These are phyloP conservation scores for Vulpes vulpes DNA, from an alignment of 2,113 vertebrate species.

Conservation along the genomic window DNA sequence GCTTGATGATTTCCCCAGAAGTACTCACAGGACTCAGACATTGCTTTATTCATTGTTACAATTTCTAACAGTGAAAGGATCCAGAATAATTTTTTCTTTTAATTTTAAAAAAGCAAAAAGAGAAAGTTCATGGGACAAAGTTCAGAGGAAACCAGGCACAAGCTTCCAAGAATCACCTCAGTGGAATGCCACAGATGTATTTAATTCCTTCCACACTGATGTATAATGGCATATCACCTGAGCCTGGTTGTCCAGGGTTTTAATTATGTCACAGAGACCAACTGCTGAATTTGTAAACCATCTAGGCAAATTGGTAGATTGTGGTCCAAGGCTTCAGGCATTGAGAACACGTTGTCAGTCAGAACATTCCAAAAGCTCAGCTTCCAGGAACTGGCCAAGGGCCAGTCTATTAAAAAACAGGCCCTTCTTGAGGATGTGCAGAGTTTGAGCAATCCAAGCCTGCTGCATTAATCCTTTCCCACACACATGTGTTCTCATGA, in stretches of 20 bases:
- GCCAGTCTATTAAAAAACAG: neutral
- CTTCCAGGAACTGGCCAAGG: neutral
- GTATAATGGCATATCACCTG: too few species aligned
- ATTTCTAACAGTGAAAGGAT: neutral
- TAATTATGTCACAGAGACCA: neutral
- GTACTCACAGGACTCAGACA: neutral
- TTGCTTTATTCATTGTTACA: neutral
- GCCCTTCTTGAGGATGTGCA: neutral
- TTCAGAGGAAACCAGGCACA: neutral
- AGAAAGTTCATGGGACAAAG: neutral
- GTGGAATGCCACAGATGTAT: neutral
- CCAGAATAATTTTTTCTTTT: neutral
- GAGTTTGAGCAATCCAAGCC: too few species aligned
- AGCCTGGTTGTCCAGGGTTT: neutral
- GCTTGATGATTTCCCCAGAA: neutral
- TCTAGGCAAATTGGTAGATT: neutral
- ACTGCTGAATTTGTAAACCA: neutral
- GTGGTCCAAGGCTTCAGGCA: neutral
- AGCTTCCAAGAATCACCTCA: neutral
- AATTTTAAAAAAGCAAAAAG: neutral
- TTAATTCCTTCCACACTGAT: neutral
- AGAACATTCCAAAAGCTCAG: neutral
- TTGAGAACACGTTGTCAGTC: neutral
- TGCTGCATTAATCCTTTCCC: neutral
- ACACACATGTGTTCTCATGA: neutral